phyloP scores from a whole-genome alignment of 2,113 vertebrate genomes.

The Microcebus griseorufus region DNA sequence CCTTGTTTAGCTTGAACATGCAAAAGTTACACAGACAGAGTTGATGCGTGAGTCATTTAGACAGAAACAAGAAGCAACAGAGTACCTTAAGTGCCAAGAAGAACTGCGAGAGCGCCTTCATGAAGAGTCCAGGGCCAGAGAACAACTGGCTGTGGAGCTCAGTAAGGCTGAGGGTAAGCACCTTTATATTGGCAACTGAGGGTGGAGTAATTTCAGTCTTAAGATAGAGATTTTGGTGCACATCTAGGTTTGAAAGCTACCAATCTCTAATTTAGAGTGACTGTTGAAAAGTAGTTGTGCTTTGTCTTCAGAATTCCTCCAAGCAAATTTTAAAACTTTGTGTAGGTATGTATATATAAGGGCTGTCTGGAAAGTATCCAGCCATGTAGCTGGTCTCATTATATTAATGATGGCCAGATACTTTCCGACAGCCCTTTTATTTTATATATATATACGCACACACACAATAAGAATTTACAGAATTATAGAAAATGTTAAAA shows the following conservation, averaged over 20 bases:
- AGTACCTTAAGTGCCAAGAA: constrained; percentile 92
- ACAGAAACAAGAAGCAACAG: constrained; percentile 91
- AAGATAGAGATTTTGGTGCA: background rate
- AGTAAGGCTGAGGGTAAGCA: constrained; percentile 93
- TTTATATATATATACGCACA: too few species aligned
- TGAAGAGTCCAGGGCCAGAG: constrained; percentile 91
- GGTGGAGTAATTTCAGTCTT: background rate
- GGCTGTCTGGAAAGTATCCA: too few species aligned
- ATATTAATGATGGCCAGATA: too few species aligned
- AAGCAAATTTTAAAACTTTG: background rate
- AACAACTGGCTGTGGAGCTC: constrained; percentile 95
- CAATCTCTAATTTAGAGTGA: background rate
- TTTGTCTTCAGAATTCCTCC: constrained; percentile 37
- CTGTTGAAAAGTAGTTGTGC: background rate
- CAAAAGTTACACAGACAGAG: constrained; percentile 94
- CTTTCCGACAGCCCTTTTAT: too few species aligned
- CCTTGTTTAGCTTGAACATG: constrained; percentile 93
- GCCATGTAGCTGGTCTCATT: too few species aligned
- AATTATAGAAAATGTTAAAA: constrained; percentile 29
- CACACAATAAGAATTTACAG: background rate
- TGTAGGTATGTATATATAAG: too few species aligned
- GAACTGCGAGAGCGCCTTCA: constrained; percentile 92
- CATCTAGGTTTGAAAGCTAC: background rate
- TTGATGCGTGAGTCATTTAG: constrained; percentile 95
- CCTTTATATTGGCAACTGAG: background rate